These are phyloP conservation scores for Ascaphus truei DNA, from an alignment of 2,113 vertebrate species.

Conservation along the genomic window DNA sequence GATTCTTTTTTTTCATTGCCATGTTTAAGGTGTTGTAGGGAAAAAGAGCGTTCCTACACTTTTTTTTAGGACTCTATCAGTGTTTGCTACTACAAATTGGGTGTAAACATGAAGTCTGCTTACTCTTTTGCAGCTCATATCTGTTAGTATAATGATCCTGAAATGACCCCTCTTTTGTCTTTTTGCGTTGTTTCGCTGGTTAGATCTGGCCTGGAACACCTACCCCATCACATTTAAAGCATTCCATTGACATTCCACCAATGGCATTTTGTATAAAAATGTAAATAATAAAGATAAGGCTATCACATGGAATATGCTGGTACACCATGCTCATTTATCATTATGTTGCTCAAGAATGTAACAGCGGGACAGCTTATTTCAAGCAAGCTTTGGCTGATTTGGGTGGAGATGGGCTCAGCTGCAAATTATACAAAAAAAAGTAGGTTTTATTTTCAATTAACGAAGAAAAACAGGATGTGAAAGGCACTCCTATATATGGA, in stretches of 20 bases:
- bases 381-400: too few relatives aligned
- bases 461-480: too few relatives aligned
- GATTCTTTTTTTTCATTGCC: too few relatives aligned
- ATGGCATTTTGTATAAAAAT: constrained; percentile 14
- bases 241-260: constrained; percentile 14
- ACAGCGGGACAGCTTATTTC: too few relatives aligned
- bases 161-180: constrained; percentile 17
- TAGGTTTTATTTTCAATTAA: too few relatives aligned
- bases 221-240: constrained; percentile 4
- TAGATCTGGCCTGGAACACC: not conserved
- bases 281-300: constrained; percentile 23
- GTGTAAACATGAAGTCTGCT: not conserved
- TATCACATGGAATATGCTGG: constrained; percentile 7
- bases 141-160: constrained; percentile 14
- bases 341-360: not conserved
- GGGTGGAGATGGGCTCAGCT: too few relatives aligned
- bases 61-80: too few relatives aligned
- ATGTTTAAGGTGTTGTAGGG: too few relatives aligned
- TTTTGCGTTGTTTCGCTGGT: not conserved
- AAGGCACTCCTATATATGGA: too few relatives aligned
- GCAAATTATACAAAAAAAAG: too few relatives aligned
- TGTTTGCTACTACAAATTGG: not conserved
- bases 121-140: not conserved
- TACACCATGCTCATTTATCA: constrained; percentile 6
- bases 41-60: too few relatives aligned